phyloP scores from a whole-genome alignment of 2,797 vertebrate species.

The Sphenodon punctatus region DNA sequence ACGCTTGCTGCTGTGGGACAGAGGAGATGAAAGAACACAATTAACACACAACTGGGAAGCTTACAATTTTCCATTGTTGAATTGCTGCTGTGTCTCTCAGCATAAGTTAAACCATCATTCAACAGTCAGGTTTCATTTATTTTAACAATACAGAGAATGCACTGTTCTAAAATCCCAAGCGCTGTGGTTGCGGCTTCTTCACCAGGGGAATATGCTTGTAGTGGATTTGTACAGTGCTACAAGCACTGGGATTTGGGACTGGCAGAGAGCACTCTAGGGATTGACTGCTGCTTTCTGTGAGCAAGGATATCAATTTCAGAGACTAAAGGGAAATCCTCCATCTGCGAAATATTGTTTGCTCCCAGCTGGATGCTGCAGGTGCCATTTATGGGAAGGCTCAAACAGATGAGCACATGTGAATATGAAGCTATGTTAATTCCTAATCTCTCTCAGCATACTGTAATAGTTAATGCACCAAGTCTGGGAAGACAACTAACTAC shows the following conservation, averaged over 20 bases:
- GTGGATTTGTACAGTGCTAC: too few species aligned
- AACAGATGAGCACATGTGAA: not conserved
- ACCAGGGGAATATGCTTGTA: too few species aligned
- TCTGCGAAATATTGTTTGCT: slow-evolving; percentile 14
- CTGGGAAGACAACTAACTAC: not conserved
- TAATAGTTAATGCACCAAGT: not conserved
- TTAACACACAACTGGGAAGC: slow-evolving; percentile 55
- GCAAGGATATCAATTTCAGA: slow-evolving; percentile 6
- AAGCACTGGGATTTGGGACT: too few species aligned
- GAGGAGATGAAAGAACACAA: slow-evolving; percentile 30
- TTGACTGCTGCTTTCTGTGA: too few species aligned
- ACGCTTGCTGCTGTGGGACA: slow-evolving; percentile 67
- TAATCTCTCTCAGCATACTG: not conserved
- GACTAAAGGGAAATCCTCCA: slow-evolving; percentile 8
- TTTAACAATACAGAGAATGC: slow-evolving; percentile 50
- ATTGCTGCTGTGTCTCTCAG: slow-evolving; percentile 46
- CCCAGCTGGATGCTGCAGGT: not conserved
- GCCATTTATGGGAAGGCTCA: not conserved
- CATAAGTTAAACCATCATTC: too few species aligned
- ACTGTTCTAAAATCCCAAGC: slow-evolving; percentile 47
- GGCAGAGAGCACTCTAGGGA: too few species aligned
- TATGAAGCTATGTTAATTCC: not conserved
- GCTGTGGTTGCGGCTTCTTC: slow-evolving; percentile 3
- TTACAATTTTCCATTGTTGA: slow-evolving; percentile 28
- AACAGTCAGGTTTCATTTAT: too few species aligned